A percentile compares a stretch with the other conserved stretches of the same genome.
These are phyloP conservation scores for Venustaconcha ellipsiformis DNA, from an alignment of 1,140 invertebrate species.

Conservation along the genomic window DNA sequence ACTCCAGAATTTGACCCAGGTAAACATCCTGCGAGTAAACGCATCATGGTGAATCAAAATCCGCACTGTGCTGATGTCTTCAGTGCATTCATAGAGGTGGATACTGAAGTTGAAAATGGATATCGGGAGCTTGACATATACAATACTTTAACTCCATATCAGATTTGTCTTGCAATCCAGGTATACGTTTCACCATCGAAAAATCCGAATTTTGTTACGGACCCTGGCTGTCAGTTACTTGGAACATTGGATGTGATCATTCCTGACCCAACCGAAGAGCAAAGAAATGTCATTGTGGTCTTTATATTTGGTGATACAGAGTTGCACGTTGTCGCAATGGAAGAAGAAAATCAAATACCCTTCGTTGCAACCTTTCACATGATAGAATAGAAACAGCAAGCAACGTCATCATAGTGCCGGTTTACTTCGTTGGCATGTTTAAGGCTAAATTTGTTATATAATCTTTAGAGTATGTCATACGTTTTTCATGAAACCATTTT, in stretches of 20 bases:
- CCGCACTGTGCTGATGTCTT: neutral
- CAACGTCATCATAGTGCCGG: no score
- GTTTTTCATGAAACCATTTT: no score
- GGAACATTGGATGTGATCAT: slow-evolving; percentile 10
- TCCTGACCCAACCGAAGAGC: slow-evolving; percentile 5
- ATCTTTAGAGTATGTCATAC: no score
- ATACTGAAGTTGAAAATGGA: neutral
- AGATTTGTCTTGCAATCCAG: no score
- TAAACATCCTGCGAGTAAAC: neutral
- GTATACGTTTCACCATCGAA: no score
- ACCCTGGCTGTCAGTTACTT: slow-evolving; percentile 1
- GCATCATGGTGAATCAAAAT: neutral
- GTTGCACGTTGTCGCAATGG: slow-evolving; percentile 1
- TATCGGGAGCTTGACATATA: no score
- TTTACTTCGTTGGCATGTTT: no score
- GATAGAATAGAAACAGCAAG: neutral
- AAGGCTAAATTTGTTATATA: no score
- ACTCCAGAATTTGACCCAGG: no score
- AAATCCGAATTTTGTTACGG: slow-evolving; percentile 11
- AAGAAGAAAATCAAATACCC: slow-evolving; percentile 5
- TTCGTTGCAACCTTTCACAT: slow-evolving; percentile 4
- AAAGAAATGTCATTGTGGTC: neutral
- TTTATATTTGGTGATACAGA: slow-evolving; percentile 16
- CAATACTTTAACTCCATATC: no score
- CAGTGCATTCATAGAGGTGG: neutral